Evolutionary conservation across 2,888 invertebrate species (phyloP).

Genomic region (Rotaria macrura): DNA sequence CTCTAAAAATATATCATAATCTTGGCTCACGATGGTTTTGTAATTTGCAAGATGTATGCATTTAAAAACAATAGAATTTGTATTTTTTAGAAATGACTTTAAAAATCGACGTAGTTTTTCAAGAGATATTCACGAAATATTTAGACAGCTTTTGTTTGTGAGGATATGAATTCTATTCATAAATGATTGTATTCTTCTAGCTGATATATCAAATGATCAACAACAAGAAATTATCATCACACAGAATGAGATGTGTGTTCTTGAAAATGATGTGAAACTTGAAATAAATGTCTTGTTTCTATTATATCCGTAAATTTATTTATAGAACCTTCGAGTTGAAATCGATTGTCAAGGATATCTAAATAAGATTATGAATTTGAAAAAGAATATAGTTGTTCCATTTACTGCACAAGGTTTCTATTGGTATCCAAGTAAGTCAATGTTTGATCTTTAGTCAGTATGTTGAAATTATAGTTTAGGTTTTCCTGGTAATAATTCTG

Average conservation of each 20-base stretch:
- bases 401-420: neutral
- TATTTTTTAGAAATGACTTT: no score
- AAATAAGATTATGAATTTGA: conserved; percentile 55
- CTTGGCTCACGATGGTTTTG: no score
- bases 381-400: conserved; percentile 34
- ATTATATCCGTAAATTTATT: neutral
- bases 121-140: no score
- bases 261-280: neutral
- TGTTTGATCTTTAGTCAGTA: neutral
- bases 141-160: no score
- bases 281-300: no score
- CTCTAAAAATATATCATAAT: no score
- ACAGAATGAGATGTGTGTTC: neutral
- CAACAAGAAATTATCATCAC: neutral
- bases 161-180: no score
- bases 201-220: neutral
- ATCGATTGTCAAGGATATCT: neutral
- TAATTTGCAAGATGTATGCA: no score
- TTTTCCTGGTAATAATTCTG: conserved; percentile 60
- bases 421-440: neutral
- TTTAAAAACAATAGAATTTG: no score
- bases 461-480: conserved; percentile 45
- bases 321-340: conserved; percentile 1
- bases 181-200: neutral
- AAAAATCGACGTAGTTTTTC: no score